Base-by-base conservation (phyloP, 2,797 vertebrate genomes). In the Helostoma temminkii region DNA sequence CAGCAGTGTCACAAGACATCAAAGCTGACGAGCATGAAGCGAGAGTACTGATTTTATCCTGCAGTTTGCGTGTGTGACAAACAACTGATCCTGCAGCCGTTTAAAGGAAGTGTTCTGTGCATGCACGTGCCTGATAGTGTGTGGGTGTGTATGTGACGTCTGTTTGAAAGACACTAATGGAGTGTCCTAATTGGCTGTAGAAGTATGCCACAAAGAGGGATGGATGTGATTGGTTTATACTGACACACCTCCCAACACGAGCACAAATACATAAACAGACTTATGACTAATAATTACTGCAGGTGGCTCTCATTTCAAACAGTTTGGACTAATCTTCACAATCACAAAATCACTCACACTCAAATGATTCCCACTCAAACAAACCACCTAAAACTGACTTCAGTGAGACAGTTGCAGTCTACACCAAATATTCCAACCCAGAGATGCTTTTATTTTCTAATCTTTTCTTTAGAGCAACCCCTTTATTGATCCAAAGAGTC, bases 201-300 rank as follows among this genome's bases (percentile, higher is more conserved):
- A 61, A 58, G 18, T 36, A 56, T 49, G 62, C 65, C 64, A 18
- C 45, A 34, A 18, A 66, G n/a, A 74, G n/a, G 47, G 47, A 56
- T 4, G 8, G 16, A 21, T 54, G 22, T 6, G 74, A 85, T 72
- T 85, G 82, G 81, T 15, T 45, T 60, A 48, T 16, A 43, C 4
- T 8, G 45, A 24, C 74, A 19, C 68, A 69, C 50, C 62, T 54
- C 62, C 65, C n/a, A 41, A 73, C 62, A 59, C 26, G 39, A 5
- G 25, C 49, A 45, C 64, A 41, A 16, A 41, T n/a, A 47, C 53
- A 43, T 3, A 52, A 22, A 56, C 46, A 64, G 0, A 21, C 39
- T 19, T 30, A 26, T 41, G 0, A 21, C 39, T 19, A 30, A 26
- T 41, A 69, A 61, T 37, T 18, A 18, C 14, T 39, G 14, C 42